Evolutionary conservation across 1,140 invertebrate genomes (phyloP), one percentile per base, ranked within the genome.

Genomic region (Colletes gigas): DNA sequence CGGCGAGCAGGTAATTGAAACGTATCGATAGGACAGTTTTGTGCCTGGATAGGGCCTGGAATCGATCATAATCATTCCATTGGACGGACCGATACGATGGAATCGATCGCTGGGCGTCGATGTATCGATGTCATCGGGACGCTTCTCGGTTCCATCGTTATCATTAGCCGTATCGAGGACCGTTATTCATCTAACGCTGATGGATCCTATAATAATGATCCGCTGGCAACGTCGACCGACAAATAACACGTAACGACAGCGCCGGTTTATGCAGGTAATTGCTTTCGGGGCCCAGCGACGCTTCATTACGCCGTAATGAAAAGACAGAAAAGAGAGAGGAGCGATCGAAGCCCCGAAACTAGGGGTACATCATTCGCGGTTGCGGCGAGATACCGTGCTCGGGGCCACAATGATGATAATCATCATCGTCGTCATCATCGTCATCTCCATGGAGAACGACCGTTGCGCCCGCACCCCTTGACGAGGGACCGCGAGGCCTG

Each of bases 321-420:
- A 74, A 79, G 77, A 73, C 60, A 41, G 52, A 73, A 66, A 57
- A 69, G 30, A 39, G 60, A 17, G 60, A 30, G 14, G 30, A 30
- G 30, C 2, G 30, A 30, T 30, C 30, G 60, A 41, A 12, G 59
- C 54, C 47, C 47, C 74, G 59, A 62, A 83, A 81, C 57, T 15
- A 30, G 83, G 72, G 83, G 72, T 63, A 52, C 62, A 82, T 81
- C 68, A 81, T 84, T 12, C 70, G 60, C 39, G 67, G 72, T 50
- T 30, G 68, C 79, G 66, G 70, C 69, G 79, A 68, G 66, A 69
- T 84, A 84, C 81, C 78, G n/a, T 39, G 55, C 72, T 81, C 65
- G 70, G 80, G 74, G 72, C 76, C 71, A 85, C 75, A 82, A 85
- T 71, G 83, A 84, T 69, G 78, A 85, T 84, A 73, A 84, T 85